Evolutionary conservation across 37 sponge, comb jelly and placozoan species (phyloP).

Genomic region (Corticium candelabrum): DNA sequence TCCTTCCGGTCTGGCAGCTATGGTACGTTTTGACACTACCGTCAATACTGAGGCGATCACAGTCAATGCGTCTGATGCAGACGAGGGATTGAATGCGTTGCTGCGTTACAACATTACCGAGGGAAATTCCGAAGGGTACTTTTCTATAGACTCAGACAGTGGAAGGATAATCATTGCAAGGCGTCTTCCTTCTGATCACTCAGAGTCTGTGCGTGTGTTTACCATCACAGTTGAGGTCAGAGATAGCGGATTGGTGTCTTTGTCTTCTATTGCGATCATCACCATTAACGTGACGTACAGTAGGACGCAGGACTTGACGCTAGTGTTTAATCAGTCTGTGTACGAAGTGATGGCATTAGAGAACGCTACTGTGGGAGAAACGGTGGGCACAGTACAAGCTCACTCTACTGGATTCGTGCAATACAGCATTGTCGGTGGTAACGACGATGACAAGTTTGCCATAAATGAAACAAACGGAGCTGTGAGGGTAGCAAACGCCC

Average conservation of each 20-base stretch:
- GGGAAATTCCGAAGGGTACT: background rate
- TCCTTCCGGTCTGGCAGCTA: background rate
- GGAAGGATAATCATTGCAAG: background rate
- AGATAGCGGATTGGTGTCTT: background rate
- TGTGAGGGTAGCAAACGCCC: constrained; percentile 31
- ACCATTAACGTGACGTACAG: background rate
- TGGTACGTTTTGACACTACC: background rate
- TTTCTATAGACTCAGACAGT: background rate
- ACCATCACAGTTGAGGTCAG: background rate
- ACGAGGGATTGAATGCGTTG: background rate
- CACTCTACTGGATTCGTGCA: background rate
- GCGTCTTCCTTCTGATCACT: background rate
- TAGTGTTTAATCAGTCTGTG: background rate
- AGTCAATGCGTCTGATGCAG: background rate
- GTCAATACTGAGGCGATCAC: background rate
- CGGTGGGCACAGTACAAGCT: background rate
- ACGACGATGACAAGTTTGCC: constrained; percentile 28
- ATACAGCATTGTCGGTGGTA: background rate
- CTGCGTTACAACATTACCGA: background rate
- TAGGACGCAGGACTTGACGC: background rate
- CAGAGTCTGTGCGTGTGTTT: background rate
- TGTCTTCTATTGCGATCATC: background rate
- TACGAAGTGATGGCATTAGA: no score
- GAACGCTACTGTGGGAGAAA: background rate
- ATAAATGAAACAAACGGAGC: constrained; percentile 28